phyloP scores from a whole-genome alignment of 2,888 invertebrate species.

The Heliconius erato region DNA sequence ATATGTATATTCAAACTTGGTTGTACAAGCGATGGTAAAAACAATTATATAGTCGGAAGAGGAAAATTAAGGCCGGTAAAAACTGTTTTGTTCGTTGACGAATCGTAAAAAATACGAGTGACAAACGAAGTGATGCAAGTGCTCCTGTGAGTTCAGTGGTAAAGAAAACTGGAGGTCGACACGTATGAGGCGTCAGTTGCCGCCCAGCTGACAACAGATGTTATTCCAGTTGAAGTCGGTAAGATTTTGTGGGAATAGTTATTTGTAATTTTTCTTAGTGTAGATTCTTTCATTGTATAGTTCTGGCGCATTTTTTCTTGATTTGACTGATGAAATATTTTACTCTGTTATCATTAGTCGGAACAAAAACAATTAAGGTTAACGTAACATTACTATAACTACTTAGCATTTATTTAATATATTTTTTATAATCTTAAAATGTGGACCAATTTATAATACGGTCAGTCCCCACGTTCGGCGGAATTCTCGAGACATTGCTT shows the following conservation, averaged over 20 bases:
- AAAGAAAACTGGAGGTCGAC: slow-evolving; percentile 83
- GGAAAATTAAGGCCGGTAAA: slow-evolving; percentile 42
- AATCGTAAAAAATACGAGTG: slow-evolving; percentile 40
- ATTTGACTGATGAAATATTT: not conserved
- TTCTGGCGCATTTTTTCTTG: not conserved
- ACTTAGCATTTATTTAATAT: not conserved
- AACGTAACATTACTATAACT: not conserved
- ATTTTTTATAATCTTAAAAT: not conserved
- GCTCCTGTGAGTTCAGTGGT: slow-evolving; percentile 51
- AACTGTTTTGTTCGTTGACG: slow-evolving; percentile 40
- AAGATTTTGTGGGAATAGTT: slow-evolving; percentile 56
- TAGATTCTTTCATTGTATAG: not conserved
- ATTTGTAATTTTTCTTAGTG: not conserved
- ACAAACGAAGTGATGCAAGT: slow-evolving; percentile 45
- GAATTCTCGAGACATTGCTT: too few species aligned
- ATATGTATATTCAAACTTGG: slow-evolving; percentile 2
- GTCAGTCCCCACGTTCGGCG: too few species aligned
- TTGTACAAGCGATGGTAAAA: slow-evolving; percentile 28
- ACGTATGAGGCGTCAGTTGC: slow-evolving; percentile 85
- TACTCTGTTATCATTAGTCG: too few species aligned
- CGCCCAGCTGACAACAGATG: slow-evolving; percentile 86
- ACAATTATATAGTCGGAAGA: slow-evolving; percentile 42
- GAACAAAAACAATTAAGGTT: not conserved
- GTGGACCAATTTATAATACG: not conserved
- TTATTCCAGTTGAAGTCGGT: slow-evolving; percentile 80